These are phyloP conservation scores for Heliothis peltigera DNA, from an alignment of 2,888 invertebrate genomes.

Conservation along the genomic window DNA sequence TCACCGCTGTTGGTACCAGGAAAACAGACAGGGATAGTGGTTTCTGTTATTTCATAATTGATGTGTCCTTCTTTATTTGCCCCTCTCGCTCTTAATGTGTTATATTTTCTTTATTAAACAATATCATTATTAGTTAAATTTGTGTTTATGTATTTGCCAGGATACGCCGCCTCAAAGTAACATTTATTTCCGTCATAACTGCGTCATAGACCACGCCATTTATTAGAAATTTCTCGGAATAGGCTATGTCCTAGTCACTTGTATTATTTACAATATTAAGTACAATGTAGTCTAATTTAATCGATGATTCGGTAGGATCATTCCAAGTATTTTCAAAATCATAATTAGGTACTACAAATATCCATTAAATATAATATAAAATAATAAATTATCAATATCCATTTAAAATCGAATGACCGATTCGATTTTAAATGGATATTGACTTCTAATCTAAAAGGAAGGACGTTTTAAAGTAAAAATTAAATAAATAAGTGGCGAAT, in stretches of 20 bases:
- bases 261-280: constrained; percentile 16
- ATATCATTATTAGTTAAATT: constrained; percentile 1
- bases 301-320: background rate
- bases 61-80: constrained; percentile 17
- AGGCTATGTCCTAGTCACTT: constrained; percentile 23
- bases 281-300: constrained; percentile 2
- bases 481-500: no score
- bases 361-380: no score
- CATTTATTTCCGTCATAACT: constrained; percentile 28
- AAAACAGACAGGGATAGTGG: no score
- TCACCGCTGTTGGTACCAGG: no score
- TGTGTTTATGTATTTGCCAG: constrained; percentile 13
- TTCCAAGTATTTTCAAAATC: no score
- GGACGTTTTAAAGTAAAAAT: no score
- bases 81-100: constrained; percentile 2
- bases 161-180: constrained; percentile 22
- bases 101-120: constrained; percentile 19
- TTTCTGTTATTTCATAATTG: background rate
- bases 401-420: no score
- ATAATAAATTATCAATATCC: no score
- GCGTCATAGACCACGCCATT: constrained; percentile 38
- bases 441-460: no score
- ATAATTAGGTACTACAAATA: no score
- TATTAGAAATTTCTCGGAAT: constrained; percentile 26
- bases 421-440: no score